Evolutionary conservation across 2,888 invertebrate species (phyloP).

Genomic region (Chydorus sphaericus): DNA sequence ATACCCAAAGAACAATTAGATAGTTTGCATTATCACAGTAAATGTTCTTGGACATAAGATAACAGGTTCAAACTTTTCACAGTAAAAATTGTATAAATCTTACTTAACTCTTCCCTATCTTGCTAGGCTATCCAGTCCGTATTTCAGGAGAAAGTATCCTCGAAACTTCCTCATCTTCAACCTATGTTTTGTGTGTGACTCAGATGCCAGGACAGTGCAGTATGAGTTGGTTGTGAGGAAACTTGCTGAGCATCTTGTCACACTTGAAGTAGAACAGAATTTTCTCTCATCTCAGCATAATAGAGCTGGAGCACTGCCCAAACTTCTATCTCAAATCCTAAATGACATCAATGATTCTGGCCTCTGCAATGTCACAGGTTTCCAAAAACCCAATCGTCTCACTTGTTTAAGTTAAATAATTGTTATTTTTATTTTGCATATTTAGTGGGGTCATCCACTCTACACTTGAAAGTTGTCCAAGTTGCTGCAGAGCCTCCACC

Average conservation of each 20-base stretch:
- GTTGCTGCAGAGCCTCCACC: slow-evolving; percentile 63
- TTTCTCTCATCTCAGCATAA: slow-evolving; percentile 59
- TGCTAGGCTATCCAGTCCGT: slow-evolving; percentile 53
- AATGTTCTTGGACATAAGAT: slow-evolving; percentile 70
- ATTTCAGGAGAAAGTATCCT: slow-evolving; percentile 79
- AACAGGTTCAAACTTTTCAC: no score
- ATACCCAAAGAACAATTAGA: slow-evolving; percentile 89
- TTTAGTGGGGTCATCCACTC: slow-evolving; percentile 68
- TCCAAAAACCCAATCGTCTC: slow-evolving; percentile 1
- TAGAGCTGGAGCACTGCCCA: slow-evolving; percentile 53
- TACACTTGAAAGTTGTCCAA: slow-evolving; percentile 74
- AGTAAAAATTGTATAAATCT: no score
- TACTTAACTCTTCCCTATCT: no score
- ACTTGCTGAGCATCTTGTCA: slow-evolving; percentile 75
- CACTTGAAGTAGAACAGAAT: slow-evolving; percentile 69
- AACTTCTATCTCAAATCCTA: slow-evolving; percentile 60
- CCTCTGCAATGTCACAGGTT: slow-evolving; percentile 53
- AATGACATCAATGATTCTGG: slow-evolving; percentile 66
- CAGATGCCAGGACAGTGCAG: slow-evolving; percentile 73
- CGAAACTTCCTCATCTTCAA: slow-evolving; percentile 93
- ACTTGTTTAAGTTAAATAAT: slow-evolving; percentile 16
- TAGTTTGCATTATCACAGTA: slow-evolving; percentile 77
- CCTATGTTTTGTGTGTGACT: slow-evolving; percentile 83
- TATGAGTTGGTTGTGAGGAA: slow-evolving; percentile 91
- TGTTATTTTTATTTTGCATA: no score